Conservation (phyloP, 2,113 vertebrate species). For the Cettia cetti region DNA sequence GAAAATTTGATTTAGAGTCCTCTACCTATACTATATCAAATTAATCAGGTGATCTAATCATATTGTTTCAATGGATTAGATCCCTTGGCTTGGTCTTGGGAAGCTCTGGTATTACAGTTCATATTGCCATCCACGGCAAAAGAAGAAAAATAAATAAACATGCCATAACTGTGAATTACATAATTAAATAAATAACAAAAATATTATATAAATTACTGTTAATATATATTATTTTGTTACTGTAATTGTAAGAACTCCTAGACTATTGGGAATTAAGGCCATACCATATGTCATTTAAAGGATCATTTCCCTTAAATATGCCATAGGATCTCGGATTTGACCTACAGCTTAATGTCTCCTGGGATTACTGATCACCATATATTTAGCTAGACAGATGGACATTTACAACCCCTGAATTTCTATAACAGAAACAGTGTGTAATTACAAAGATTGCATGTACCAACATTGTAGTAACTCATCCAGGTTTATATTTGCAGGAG, state of each 20-base stretch:
- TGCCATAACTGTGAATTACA: neutral
- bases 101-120: neutral
- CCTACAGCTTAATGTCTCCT: neutral
- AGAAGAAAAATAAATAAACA: neutral
- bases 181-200: neutral
- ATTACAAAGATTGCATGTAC: neutral
- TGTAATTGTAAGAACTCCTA: neutral
- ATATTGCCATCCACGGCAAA: neutral
- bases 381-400: constrained; percentile 37
- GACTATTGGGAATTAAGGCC: neutral
- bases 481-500: neutral
- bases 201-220: neutral
- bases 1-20: constrained; percentile 29
- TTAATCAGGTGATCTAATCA: constrained; percentile 19
- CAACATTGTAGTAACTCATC: neutral
- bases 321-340: neutral
- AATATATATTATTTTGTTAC: neutral
- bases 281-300: constrained; percentile 1
- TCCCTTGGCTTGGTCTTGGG: neutral
- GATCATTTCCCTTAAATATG: constrained; percentile 34
- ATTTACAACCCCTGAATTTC: neutral
- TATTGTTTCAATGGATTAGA: constrained; percentile 7
- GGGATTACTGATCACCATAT: neutral
- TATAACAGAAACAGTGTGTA: neutral
- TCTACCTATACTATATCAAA: neutral